Evolutionary conservation across 2,113 vertebrate species (phyloP), one percentile per base, ranked within the genome.

Genomic region (Xenopus laevis): DNA sequence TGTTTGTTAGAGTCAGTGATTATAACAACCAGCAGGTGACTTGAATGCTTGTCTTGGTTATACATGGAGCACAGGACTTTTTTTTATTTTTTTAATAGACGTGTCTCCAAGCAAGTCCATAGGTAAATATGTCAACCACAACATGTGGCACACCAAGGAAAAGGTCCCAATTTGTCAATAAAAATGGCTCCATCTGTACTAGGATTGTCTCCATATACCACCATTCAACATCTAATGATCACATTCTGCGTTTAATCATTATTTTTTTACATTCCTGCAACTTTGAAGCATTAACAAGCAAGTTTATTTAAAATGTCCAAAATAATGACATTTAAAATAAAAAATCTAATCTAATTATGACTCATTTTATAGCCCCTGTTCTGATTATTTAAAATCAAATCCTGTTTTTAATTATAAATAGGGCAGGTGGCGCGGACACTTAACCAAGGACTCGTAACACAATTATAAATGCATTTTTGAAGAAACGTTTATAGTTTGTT

Each of bases 401-500:
- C 27, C 81, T 81, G 80, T 74, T 66, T 77, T 84, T 82, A 79
- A 85, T 75, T 79, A n/a, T 72, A 84, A 86, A 82, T 84, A 84
- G 89, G 89, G 86, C 89, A 92, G 88, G 89, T 89, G 88, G 89
- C 78, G 87, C 79, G 81, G 82, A 85, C 81, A 83, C 89, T 90
- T 83, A 84, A 79, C 89, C 87, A 87, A 85, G 84, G 77, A 89
- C 90, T 89, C 91, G 89, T 87, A 90, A 85, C 86, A 86, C 84
- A 82, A 89, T 89, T 88, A 87, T 88, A 89, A 90, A 89, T 88
- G 86, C 84, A 86, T 87, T 89, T 89, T 83, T 87, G 79, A 91
- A 91, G 87, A 88, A 91, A 87, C 84, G 85, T 87, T 90, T 87
- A 85, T 89, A 90, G 86, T 92, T 40, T 91, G 89, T 83, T 85